Percentiles rank a stretch among this genome's conserved stretches.
These are phyloP conservation scores for Drosophila azteca DNA, from an alignment of 1,140 invertebrate species.

Conservation along the genomic window DNA sequence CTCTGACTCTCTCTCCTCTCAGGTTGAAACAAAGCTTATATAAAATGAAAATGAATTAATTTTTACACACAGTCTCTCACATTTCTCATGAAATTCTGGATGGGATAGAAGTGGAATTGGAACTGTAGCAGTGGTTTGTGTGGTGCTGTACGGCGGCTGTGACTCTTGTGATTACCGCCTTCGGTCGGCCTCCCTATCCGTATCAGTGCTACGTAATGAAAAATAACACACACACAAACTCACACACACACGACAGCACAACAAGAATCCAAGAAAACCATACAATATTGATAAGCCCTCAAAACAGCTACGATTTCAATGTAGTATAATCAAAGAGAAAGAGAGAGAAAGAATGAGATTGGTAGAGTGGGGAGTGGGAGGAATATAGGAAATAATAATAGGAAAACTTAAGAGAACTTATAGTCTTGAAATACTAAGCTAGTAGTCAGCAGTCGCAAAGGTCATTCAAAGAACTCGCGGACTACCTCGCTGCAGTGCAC, in stretches of 20 bases:
- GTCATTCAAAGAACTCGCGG: too few species aligned
- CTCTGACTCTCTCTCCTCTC: too few species aligned
- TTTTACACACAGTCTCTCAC: too few species aligned
- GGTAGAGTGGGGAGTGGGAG: too few species aligned
- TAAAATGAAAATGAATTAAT: too few species aligned
- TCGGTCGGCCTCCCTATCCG: constrained; percentile 1
- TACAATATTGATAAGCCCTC: constrained; percentile 24
- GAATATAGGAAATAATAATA: too few species aligned
- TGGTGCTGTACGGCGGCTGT: constrained; percentile 11
- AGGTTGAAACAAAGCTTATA: too few species aligned
- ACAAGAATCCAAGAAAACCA: constrained; percentile 5
- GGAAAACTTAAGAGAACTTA: too few species aligned
- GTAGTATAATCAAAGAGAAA: neutral
- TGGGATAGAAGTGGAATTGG: too few species aligned
- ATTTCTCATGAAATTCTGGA: too few species aligned
- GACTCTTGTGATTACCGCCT: constrained; percentile 31
- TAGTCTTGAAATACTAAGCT: neutral
- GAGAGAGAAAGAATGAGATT: neutral
- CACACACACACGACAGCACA: constrained; percentile 5
- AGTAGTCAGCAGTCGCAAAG: neutral
- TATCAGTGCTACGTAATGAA: constrained; percentile 24
- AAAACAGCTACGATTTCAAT: neutral
- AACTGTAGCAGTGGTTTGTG: too few species aligned
- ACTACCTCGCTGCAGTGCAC: too few species aligned
- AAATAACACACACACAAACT: constrained; percentile 20